Evolutionary conservation across 1,140 invertebrate species (phyloP), one percentile per base, ranked within the genome.

Genomic region (Ceratosolen solmsi): DNA sequence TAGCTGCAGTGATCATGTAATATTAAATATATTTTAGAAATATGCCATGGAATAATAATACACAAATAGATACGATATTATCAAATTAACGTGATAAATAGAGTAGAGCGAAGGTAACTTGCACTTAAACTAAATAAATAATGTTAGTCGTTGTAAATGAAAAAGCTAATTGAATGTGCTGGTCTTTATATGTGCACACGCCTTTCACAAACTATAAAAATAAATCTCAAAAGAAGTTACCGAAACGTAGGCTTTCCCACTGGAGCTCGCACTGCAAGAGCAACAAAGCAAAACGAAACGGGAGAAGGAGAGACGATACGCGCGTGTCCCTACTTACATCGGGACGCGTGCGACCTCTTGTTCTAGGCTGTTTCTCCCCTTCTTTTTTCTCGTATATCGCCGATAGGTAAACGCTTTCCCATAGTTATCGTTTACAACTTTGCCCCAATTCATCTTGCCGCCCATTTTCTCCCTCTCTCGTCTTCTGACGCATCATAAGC

Each of bases 371-470:
- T 54, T 73, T 73, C 51, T 33, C 46, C 38, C 56, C 56, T 60
- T 46, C 36, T 11, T 73, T 7, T 15, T 41, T 46, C 70, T 41
- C 20, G 73, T 58, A 58, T 70, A 75, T 56, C 58, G 68, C 2
- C 75, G 74, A 60, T 82, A 82, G 80, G 80, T 82, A 82, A 82
- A 82, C 75, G 80, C 56, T 82, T 82, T 82, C 80, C 80, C 80
- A 82, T 74, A 82, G 80, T 82, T 82, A 82, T 82, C 80, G 80
- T 75, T 82, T 82, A 82, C 80, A 82, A 78, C 68, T 82, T 73
- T n/a, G 75, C 65, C 75, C 80, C 80, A 78, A 78, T 82, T 78
- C 68, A 82, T 82, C 74, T 82, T 71, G 68, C 78, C 54, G 46
- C 51, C 5, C 33, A n/a, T 60, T 36, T 56, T 36, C 51, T 22